Evolutionary conservation across 2,888 invertebrate genomes (phyloP).

Genomic region (Noctua janthe): DNA sequence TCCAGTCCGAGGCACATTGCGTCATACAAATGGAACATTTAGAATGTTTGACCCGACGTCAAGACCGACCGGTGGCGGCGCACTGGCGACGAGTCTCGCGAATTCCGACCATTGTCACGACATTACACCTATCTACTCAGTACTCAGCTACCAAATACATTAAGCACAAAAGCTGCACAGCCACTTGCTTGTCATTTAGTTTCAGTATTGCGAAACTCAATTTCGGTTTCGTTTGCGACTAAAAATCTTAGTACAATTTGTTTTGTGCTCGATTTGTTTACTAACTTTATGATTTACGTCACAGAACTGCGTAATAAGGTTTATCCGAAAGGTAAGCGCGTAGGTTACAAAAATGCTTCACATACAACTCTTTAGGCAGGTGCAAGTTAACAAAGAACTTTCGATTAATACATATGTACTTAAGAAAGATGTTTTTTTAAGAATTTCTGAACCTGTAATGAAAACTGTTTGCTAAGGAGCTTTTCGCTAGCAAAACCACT

Average conservation of each 20-base stretch:
- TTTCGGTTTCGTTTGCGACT: slow-evolving; percentile 65
- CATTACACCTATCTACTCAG: slow-evolving; percentile 72
- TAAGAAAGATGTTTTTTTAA: neutral
- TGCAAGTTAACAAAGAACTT: slow-evolving; percentile 18
- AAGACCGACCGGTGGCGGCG: slow-evolving; percentile 69
- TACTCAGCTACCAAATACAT: slow-evolving; percentile 68
- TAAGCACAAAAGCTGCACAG: slow-evolving; percentile 69
- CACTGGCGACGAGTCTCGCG: slow-evolving; percentile 76
- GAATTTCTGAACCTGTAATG: slow-evolving; percentile 3
- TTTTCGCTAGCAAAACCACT: slow-evolving; percentile 31
- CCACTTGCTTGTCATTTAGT: slow-evolving; percentile 75
- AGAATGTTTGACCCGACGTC: slow-evolving; percentile 87
- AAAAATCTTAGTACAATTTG: slow-evolving; percentile 57
- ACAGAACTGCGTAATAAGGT: slow-evolving; percentile 42
- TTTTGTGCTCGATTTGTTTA: slow-evolving; percentile 46
- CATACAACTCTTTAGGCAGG: neutral
- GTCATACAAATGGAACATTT: slow-evolving; percentile 86
- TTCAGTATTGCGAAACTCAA: slow-evolving; percentile 70
- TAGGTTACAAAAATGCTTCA: slow-evolving; percentile 18
- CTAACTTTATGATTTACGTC: slow-evolving; percentile 56
- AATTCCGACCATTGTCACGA: slow-evolving; percentile 84
- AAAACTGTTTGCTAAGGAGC: slow-evolving; percentile 9
- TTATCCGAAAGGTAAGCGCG: slow-evolving; percentile 39
- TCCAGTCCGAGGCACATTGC: slow-evolving; percentile 85
- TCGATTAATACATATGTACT: slow-evolving; percentile 1